Percentiles rank a stretch among this genome's conserved stretches.
Evolutionary conservation across 2,113 vertebrate genomes (phyloP).

Genomic region (Haemorhous mexicanus): DNA sequence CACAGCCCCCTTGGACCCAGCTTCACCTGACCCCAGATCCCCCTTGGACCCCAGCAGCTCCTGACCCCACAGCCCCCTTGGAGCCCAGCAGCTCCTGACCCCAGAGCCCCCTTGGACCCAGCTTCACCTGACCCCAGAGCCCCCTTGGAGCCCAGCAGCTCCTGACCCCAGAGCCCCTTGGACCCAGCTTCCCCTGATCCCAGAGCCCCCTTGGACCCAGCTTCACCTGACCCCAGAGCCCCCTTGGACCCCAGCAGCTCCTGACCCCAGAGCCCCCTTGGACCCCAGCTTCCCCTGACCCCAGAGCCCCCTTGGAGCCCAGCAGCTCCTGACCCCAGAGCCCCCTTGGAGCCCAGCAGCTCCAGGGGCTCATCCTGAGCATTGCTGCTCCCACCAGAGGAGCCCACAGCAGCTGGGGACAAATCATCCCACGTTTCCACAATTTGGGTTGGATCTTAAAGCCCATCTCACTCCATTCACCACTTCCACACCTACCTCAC

Average conservation of each 20-base stretch:
- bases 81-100: too few relatives aligned
- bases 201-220: neutral
- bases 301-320: neutral
- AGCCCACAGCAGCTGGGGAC: fast-evolving
- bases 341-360: neutral
- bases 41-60: fast-evolving
- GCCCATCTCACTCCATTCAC: neutral
- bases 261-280: neutral
- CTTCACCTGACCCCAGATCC: too few relatives aligned
- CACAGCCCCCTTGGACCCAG: neutral
- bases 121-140: neutral
- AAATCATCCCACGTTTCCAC: neutral
- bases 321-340: neutral
- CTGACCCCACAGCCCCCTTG: neutral
- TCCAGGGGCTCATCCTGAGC: fast-evolving
- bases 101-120: neutral
- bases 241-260: neutral
- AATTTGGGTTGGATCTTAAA: neutral
- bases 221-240: too few relatives aligned
- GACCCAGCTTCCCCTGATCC: too few relatives aligned
- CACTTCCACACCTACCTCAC: neutral
- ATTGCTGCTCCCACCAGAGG: neutral
- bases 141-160: neutral
- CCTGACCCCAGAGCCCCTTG: neutral
- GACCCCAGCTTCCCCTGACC: too few relatives aligned